A percentile compares a stretch with the other conserved stretches of the same genome.
Evolutionary conservation across 2,888 invertebrate genomes (phyloP).

Genomic region (Hypomecis atomaria): DNA sequence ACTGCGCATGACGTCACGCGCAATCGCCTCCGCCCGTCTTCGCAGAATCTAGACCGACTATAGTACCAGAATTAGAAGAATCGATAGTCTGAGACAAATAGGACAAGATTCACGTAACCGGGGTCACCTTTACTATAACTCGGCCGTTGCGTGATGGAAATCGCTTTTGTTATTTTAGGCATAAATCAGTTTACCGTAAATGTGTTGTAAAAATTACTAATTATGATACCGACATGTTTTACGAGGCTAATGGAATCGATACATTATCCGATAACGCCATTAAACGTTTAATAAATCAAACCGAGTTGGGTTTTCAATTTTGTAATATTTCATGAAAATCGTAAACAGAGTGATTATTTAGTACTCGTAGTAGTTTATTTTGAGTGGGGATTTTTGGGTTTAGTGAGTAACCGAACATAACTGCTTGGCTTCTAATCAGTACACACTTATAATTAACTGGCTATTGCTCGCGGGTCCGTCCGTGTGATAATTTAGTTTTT

Average conservation of each 20-base stretch:
- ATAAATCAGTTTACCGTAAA: slow-evolving; percentile 10
- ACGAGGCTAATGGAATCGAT: slow-evolving; percentile 15
- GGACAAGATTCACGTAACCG: slow-evolving; percentile 14
- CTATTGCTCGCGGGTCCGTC: no score
- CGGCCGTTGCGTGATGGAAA: slow-evolving; percentile 21
- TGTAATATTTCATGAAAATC: background rate
- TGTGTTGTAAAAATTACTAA: slow-evolving; percentile 17
- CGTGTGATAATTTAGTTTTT: no score
- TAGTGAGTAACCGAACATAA: no score
- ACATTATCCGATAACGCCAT: slow-evolving; percentile 12
- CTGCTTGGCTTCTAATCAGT: no score
- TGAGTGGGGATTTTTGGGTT: no score
- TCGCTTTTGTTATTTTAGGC: slow-evolving; percentile 11
- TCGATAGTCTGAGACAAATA: slow-evolving; percentile 29
- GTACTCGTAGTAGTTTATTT: no score
- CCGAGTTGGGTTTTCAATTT: background rate
- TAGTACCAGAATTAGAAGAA: slow-evolving; percentile 22
- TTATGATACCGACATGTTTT: slow-evolving; percentile 17
- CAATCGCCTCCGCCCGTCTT: slow-evolving; percentile 29
- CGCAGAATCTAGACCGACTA: slow-evolving; percentile 25
- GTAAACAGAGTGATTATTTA: background rate
- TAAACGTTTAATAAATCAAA: slow-evolving; percentile 2
- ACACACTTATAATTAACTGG: no score
- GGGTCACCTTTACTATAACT: slow-evolving; percentile 32
- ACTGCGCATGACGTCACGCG: slow-evolving; percentile 65